Evolutionary conservation across 2,113 vertebrate genomes (phyloP).

Genomic region (Microcebus murinus): DNA sequence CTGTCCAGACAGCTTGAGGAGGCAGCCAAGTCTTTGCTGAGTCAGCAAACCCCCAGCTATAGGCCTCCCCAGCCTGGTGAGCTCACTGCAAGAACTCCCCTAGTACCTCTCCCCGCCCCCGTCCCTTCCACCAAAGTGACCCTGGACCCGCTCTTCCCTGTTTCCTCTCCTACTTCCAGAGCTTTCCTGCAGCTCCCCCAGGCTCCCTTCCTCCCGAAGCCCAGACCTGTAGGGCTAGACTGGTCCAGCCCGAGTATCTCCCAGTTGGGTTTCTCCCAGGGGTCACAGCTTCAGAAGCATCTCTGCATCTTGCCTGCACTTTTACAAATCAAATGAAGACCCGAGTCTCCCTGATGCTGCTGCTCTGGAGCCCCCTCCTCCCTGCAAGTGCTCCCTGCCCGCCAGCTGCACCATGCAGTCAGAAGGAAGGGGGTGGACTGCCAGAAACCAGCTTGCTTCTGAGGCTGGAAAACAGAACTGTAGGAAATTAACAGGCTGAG

Average conservation of each 20-base stretch:
- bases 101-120: not conserved
- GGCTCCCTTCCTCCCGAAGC: not conserved
- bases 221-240: not conserved
- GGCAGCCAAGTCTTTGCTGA: not conserved
- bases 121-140: not conserved
- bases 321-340: constrained; percentile 47
- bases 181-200: not conserved
- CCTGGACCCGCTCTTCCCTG: not conserved
- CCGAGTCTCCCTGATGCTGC: not conserved
- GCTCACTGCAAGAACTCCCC: not conserved
- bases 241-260: not conserved
- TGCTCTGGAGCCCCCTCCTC: not conserved
- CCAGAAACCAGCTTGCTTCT: constrained; percentile 69
- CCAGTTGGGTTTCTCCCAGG: not conserved
- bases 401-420: constrained; percentile 64
- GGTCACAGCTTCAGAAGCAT: not conserved
- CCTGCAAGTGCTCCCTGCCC: not conserved
- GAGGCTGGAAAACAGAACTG: constrained; percentile 76
- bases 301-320: not conserved
- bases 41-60: not conserved
- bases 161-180: not conserved
- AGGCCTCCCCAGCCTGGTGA: not conserved
- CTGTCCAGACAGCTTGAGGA: not conserved
- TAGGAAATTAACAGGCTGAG: constrained; percentile 77
- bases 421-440: constrained; percentile 30